These are phyloP conservation scores for Acanthococcus lagerstroemiae DNA, from an alignment of 2,888 invertebrate species.

Conservation along the genomic window DNA sequence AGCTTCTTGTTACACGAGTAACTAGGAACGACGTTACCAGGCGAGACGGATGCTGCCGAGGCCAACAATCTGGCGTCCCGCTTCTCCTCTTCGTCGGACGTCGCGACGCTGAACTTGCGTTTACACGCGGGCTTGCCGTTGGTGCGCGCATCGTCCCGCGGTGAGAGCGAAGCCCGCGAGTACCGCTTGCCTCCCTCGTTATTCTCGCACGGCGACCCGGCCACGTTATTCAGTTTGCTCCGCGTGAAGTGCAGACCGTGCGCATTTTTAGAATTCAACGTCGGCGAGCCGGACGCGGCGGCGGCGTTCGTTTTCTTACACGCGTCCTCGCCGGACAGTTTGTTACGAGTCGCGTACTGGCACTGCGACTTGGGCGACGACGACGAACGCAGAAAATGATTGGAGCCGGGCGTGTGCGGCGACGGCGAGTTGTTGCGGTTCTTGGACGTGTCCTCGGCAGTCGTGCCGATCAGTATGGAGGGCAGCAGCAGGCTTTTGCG, in stretches of 20 bases:
- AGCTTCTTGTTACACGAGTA: background rate
- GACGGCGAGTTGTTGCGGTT: background rate
- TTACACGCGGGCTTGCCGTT: background rate
- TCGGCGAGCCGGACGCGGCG: background rate
- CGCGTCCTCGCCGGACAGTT: background rate
- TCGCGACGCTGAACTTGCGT: background rate
- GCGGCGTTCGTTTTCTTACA: background rate
- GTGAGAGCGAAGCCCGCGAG: constrained; percentile 2
- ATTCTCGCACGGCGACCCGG: constrained; percentile 5
- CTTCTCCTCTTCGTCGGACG: constrained; percentile 9
- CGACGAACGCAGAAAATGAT: constrained; percentile 23
- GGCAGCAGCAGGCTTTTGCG: constrained; percentile 37
- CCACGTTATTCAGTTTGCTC: background rate
- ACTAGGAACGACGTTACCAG: constrained; percentile 6
- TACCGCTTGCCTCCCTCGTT: background rate
- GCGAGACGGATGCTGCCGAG: background rate
- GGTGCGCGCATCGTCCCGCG: background rate
- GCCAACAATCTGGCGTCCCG: background rate
- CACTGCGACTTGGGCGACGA: constrained; percentile 4
- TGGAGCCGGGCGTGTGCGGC: constrained; percentile 4
- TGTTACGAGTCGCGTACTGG: background rate
- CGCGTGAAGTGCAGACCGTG: background rate
- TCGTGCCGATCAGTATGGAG: constrained; percentile 42
- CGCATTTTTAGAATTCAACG: background rate
- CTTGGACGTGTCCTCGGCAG: constrained; percentile 40